Percentiles rank a stretch among this genome's conserved stretches.
These are phyloP conservation scores for Agrilus biguttatus DNA, from an alignment of 2,888 invertebrate species.

Conservation along the genomic window DNA sequence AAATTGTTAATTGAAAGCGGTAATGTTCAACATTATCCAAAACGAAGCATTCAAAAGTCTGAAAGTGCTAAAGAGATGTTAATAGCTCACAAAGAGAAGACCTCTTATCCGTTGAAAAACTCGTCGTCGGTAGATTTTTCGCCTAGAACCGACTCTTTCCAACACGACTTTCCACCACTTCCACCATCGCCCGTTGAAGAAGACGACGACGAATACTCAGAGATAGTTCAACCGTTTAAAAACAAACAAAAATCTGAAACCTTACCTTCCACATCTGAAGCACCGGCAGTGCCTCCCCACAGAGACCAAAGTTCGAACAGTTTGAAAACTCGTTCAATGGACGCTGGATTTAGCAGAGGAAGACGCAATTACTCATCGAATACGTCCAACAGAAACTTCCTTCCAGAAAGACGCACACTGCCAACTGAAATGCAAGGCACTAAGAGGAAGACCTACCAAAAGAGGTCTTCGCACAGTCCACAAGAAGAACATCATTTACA, in stretches of 20 bases:
- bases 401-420: constrained; percentile 56
- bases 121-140: constrained; percentile 41
- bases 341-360: constrained; percentile 51
- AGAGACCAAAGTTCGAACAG: constrained; percentile 48
- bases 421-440: constrained; percentile 51
- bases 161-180: constrained; percentile 59
- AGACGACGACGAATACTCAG: constrained; percentile 60
- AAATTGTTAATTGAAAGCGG: constrained; percentile 31
- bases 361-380: constrained; percentile 27
- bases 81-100: constrained; percentile 34
- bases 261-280: constrained; percentile 38
- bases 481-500: constrained; percentile 52
- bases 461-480: constrained; percentile 38
- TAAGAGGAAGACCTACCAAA: constrained; percentile 23
- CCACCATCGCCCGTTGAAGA: constrained; percentile 76
- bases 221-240: constrained; percentile 41
- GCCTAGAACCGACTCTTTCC: constrained; percentile 49
- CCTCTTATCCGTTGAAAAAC: constrained; percentile 20
- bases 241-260: constrained; percentile 38
- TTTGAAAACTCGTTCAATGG: constrained; percentile 74
- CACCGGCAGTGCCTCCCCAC: constrained; percentile 62
- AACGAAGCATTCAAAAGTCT: constrained; percentile 55
- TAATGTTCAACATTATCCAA: constrained; percentile 27
- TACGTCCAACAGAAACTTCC: constrained; percentile 40
- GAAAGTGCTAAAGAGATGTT: constrained; percentile 61